Evolutionary conservation across 2,797 vertebrate genomes (phyloP).

Genomic region (Babyrousa celebensis): DNA sequence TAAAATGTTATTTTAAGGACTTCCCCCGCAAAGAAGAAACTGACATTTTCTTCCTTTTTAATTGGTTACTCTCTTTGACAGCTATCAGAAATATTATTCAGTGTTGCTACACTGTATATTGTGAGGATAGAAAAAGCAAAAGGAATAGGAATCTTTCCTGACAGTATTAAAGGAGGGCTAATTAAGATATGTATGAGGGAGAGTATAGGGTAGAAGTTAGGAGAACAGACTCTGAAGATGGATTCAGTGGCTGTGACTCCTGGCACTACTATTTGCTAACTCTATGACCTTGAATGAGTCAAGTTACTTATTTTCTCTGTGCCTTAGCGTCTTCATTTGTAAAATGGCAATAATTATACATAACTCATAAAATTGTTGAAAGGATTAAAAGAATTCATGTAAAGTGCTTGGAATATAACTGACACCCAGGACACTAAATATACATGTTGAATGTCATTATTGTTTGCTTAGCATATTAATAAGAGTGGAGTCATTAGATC

Average conservation of each 20-base stretch:
- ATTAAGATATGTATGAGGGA: background rate
- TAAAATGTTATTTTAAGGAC: constrained; percentile 69
- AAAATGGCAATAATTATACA: background rate
- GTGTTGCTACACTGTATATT: constrained; percentile 1
- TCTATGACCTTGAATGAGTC: background rate
- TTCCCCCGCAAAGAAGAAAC: constrained; percentile 39
- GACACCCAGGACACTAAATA: background rate
- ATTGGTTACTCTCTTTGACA: constrained; percentile 45
- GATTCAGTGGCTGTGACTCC: background rate
- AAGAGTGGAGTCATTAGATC: background rate
- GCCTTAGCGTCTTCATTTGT: background rate
- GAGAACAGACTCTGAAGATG: background rate
- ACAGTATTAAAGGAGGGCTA: background rate
- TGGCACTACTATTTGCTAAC: background rate
- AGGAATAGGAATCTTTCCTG: background rate
- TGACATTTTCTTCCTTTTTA: constrained; percentile 63
- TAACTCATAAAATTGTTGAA: background rate
- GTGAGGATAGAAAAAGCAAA: background rate
- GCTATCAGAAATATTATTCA: constrained; percentile 67
- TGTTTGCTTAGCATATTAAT: constrained; percentile 3
- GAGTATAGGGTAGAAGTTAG: background rate
- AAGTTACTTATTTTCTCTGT: background rate
- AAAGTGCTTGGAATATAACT: background rate
- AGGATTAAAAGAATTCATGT: background rate
- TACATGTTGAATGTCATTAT: background rate